phyloP scores from a whole-genome alignment of 2,113 vertebrate species.

The Mungos mungo region DNA sequence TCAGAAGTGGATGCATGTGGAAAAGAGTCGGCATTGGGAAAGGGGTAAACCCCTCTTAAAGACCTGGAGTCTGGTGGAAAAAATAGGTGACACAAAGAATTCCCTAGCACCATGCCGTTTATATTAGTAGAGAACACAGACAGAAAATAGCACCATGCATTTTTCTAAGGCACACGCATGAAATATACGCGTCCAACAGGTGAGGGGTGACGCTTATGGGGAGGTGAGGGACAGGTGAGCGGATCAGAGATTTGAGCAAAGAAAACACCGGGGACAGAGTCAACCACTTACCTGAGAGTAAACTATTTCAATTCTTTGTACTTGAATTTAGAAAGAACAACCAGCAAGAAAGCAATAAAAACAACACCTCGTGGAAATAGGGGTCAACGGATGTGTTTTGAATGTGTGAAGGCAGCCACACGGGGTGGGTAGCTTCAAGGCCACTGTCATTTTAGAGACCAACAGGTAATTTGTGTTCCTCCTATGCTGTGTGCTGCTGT shows the following conservation, averaged over 20 bases:
- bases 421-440: not conserved
- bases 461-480: not conserved
- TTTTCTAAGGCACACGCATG: not conserved
- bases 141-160: not conserved
- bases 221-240: not conserved
- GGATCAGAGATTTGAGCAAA: not conserved
- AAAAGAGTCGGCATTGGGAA: not conserved
- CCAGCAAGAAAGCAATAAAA: not conserved
- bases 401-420: accelerated
- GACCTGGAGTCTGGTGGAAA: not conserved
- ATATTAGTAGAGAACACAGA: not conserved
- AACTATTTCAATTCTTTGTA: too few relatives aligned
- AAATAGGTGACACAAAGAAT: not conserved
- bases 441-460: not conserved
- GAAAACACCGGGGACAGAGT: not conserved
- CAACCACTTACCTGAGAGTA: not conserved
- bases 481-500: accelerated
- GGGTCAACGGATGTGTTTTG: not conserved
- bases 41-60: not conserved
- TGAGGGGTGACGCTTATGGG: not conserved
- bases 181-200: not conserved
- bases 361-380: not conserved
- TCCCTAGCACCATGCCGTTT: too few relatives aligned
- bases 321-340: not conserved
- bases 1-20: accelerated